Evolutionary conservation across 2,888 invertebrate genomes (phyloP).

Genomic region (Slavum lentiscoides): DNA sequence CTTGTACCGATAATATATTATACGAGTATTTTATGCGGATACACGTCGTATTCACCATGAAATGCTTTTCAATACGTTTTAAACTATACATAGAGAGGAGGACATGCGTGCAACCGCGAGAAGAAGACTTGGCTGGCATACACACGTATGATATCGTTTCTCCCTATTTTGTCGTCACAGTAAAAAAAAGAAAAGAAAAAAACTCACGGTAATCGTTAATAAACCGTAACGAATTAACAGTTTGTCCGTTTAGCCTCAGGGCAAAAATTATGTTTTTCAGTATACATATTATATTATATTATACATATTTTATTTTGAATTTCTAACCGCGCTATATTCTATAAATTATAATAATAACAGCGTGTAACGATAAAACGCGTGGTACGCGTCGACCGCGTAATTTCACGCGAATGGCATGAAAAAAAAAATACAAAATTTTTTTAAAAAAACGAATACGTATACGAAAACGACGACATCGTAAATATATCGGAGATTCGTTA

Average conservation of each 20-base stretch:
- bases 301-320: slow-evolving; percentile 21
- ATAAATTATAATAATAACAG: too few species aligned
- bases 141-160: slow-evolving; percentile 21
- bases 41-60: slow-evolving; percentile 48
- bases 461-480: background rate
- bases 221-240: slow-evolving; percentile 56
- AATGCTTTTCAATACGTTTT: slow-evolving; percentile 48
- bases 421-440: background rate
- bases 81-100: background rate
- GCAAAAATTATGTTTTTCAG: slow-evolving; percentile 23
- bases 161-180: slow-evolving; percentile 54
- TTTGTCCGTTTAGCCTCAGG: slow-evolving; percentile 50
- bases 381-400: background rate
- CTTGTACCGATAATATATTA: background rate
- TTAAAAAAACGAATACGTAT: background rate
- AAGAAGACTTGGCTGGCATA: slow-evolving; percentile 20
- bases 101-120: slow-evolving; percentile 43
- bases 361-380: background rate
- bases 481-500: background rate
- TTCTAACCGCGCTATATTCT: background rate
- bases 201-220: slow-evolving; percentile 57
- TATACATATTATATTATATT: too few species aligned
- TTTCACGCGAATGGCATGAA: background rate
- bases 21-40: background rate
- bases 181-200: background rate